These are phyloP conservation scores for Aphyosemion australe DNA, from an alignment of 2,113 vertebrate species.

Conservation along the genomic window DNA sequence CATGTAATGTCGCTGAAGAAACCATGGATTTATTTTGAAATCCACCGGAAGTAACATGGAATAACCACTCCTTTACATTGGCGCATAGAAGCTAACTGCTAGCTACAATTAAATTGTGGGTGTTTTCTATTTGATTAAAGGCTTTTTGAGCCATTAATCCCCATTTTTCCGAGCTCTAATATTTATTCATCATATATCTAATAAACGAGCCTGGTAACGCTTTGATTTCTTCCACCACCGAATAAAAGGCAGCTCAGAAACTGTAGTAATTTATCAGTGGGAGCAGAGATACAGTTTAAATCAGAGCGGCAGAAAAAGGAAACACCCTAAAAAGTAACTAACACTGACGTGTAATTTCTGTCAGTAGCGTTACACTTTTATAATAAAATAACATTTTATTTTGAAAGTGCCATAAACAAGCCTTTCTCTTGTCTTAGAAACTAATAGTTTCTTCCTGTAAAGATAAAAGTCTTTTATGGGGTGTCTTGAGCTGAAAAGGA, in stretches of 20 bases:
- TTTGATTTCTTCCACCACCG: background rate
- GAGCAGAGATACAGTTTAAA: background rate
- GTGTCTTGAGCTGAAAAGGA: no score
- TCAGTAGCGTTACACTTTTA: no score
- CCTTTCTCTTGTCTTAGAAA: no score
- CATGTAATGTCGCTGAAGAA: no score
- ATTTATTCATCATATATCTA: background rate
- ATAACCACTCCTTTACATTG: conserved; percentile 2
- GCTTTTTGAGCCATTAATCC: background rate
- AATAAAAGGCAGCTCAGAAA: background rate
- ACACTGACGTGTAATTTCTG: no score
- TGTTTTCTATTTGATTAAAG: background rate
- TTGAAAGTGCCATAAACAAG: no score
- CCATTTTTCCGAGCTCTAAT: background rate
- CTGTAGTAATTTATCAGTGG: background rate
- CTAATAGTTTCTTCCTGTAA: no score
- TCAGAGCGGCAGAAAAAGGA: background rate
- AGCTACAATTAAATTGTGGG: background rate
- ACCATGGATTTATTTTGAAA: conserved; percentile 25
- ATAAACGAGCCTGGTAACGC: accelerated
- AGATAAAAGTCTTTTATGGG: no score
- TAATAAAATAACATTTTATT: no score
- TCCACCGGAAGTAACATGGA: background rate
- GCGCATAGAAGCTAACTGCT: conserved; percentile 24
- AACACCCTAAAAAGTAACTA: no score